Percentiles rank a stretch among this genome's conserved stretches.
Evolutionary conservation across 2,113 vertebrate species (phyloP).

Genomic region (Pardalotus punctatus): DNA sequence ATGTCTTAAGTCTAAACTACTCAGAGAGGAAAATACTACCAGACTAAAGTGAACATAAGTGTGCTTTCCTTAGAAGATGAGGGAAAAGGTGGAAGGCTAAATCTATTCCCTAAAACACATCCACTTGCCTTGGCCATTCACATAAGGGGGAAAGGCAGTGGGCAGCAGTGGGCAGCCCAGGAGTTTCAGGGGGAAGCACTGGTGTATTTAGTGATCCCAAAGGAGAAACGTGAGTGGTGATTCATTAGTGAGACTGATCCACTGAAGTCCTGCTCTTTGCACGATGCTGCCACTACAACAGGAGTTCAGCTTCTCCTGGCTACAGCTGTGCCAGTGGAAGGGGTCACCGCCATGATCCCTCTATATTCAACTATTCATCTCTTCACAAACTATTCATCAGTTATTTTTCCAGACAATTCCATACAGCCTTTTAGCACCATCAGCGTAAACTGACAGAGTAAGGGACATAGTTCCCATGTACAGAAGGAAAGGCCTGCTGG

Average conservation of each 20-base stretch:
- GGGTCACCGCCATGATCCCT: not conserved
- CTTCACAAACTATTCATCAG: too few species aligned
- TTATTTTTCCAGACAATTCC: not conserved
- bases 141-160: not conserved
- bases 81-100: not conserved
- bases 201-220: not conserved
- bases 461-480: accelerated
- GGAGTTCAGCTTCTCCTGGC: not conserved
- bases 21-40: not conserved
- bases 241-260: not conserved
- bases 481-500: not conserved
- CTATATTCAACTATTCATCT: not conserved
- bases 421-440: not conserved
- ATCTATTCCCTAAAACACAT: accelerated
- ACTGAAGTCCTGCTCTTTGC: not conserved
- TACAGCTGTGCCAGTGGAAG: not conserved
- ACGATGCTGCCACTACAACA: accelerated
- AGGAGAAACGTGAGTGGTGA: accelerated
- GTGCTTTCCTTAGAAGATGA: not conserved
- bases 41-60: not conserved
- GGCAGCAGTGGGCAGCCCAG: not conserved
- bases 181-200: not conserved
- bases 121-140: not conserved
- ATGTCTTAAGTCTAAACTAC: not conserved
- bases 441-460: not conserved